These are phyloP conservation scores for Pipra filicauda DNA, from an alignment of 2,113 vertebrate species.

Conservation along the genomic window DNA sequence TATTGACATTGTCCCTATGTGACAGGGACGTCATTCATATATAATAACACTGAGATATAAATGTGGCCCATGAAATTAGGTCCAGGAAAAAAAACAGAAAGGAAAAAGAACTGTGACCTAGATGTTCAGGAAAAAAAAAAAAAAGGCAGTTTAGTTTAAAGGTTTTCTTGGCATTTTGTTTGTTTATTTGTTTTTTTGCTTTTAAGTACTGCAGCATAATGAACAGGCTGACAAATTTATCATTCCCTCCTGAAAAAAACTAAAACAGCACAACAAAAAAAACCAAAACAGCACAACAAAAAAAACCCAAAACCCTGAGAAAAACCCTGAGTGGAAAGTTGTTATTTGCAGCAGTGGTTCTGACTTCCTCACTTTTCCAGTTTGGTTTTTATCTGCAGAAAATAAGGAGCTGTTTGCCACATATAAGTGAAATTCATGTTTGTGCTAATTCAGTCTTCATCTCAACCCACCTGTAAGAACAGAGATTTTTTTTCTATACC, in stretches of 20 bases:
- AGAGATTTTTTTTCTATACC: background rate
- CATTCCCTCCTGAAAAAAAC: background rate
- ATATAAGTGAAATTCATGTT: background rate
- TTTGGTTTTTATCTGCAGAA: background rate
- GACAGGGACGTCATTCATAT: constrained; percentile 28
- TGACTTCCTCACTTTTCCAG: background rate
- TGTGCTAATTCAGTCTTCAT: background rate
- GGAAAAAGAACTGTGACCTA: background rate
- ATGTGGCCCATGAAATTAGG: constrained; percentile 40
- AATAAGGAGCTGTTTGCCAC: background rate
- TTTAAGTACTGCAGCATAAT: background rate
- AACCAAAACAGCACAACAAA: background rate
- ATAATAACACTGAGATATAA: background rate
- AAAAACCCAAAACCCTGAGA: no score
- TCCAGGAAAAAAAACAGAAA: background rate
- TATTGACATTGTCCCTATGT: constrained; percentile 32
- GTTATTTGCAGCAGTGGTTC: background rate
- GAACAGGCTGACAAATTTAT: background rate
- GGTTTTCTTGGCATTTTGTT: background rate
- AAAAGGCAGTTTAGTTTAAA: background rate
- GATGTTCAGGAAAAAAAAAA: background rate
- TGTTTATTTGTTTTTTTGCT: background rate
- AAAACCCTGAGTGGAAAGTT: background rate
- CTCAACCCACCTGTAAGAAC: background rate
- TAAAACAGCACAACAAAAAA: background rate